Evolutionary conservation across 2,888 invertebrate genomes (phyloP), one percentile per base, ranked within the genome.

Genomic region (Xestia c-nigrum): DNA sequence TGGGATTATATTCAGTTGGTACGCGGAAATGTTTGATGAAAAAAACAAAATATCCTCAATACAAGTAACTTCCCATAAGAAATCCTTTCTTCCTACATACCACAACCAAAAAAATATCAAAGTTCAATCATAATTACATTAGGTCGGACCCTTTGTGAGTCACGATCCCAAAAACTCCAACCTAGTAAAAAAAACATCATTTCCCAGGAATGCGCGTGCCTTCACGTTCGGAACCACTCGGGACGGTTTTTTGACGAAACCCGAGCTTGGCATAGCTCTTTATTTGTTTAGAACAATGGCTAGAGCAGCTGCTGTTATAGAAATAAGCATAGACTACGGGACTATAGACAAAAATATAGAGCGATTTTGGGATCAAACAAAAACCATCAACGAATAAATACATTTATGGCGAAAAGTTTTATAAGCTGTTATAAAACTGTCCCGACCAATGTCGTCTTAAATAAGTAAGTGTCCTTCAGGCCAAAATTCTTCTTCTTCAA

Each of bases 121-220:
- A 89, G 89, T 90, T 87, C 88, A 87, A 90, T 90, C 89, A 90
- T 95, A 94, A 95, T 94, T 91, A 92, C 91, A 91, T 94, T 92
- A 93, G 68, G 88, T 81, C 93, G 92, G 93, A 78, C 84, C 92
- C 91, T 94, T 94, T 95, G 93, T 95, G 94, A 93, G 92, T 94
- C 94, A 94, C 89, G 91, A 85, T 84, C 76, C 76, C 74, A 75
- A 76, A 75, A 78, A 86, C 81, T 78, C 14, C 47, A 19, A 66
- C 40, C 69, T 75, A 72, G 65, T 57, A 73, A 73, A 83, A 88
- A 87, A 90, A 80, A 82, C 78, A 80, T 87, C 87, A 86, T 87
- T 86, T 85, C 88, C 85, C 84, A 76, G 91, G 94, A 94, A 95
- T 94, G 94, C 88, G 93, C 94, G 92, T 94, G 92, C 94, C 91